phyloP scores from a whole-genome alignment of 92 coral and sea anemone genomes.

The Montipora capitata region DNA sequence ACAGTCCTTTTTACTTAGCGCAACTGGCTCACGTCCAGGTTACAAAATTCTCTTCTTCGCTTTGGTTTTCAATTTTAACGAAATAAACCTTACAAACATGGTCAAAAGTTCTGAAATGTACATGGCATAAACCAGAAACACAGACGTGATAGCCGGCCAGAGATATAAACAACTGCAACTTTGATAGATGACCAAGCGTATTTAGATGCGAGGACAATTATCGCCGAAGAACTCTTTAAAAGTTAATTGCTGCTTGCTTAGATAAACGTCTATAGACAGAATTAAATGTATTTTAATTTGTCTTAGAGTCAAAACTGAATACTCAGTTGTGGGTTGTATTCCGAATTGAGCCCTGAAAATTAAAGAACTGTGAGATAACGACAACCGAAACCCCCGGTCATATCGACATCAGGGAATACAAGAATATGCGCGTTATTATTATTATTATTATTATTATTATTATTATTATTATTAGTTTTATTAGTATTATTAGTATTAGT shows the following conservation, averaged over 20 bases:
- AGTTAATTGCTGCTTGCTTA: slow-evolving; percentile 28
- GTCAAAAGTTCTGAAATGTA: not conserved
- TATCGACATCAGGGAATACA: too few species aligned
- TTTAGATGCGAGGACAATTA: slow-evolving; percentile 31
- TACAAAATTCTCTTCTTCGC: too few species aligned
- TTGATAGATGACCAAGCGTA: slow-evolving; percentile 8
- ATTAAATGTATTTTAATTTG: not conserved
- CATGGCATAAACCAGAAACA: not conserved
- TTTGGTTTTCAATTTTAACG: not conserved
- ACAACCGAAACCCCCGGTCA: too few species aligned
- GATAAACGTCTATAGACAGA: slow-evolving; percentile 18
- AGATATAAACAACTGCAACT: slow-evolving; percentile 15
- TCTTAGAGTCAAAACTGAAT: not conserved
- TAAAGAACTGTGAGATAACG: not conserved
- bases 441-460: not conserved
- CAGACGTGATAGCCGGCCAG: slow-evolving; percentile 7
- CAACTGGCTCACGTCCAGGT: slow-evolving; percentile 21
- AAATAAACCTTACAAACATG: not conserved
- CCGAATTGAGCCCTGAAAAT: not conserved
- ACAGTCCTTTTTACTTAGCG: not conserved
- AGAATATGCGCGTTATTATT: not conserved
- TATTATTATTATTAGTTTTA: too few species aligned
- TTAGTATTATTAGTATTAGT: too few species aligned
- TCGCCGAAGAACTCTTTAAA: not conserved
- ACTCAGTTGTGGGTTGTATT: not conserved